These are phyloP conservation scores for Oryzias melastigma DNA, from an alignment of 2,113 vertebrate species.

Conservation along the genomic window DNA sequence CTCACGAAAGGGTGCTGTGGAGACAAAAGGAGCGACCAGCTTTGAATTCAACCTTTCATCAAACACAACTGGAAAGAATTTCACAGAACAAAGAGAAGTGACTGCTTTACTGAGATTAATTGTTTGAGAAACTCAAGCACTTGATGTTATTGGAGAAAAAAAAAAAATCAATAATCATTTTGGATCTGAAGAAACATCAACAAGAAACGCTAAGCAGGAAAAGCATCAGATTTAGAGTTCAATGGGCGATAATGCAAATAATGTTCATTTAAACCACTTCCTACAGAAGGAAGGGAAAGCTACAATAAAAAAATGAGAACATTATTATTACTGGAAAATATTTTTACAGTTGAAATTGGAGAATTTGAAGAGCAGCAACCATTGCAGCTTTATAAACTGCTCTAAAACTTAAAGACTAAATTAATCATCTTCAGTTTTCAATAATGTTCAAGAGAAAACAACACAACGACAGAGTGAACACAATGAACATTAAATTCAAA, in stretches of 20 bases:
- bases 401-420: no score
- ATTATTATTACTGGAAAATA: no score
- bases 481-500: conserved; percentile 3
- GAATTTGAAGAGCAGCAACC: no score
- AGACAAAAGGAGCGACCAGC: neutral
- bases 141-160: neutral
- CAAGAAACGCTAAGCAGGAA: neutral
- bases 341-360: no score
- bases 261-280: no score
- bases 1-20: conserved; percentile 88
- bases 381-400: no score
- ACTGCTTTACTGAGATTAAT: neutral
- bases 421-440: no score
- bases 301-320: no score
- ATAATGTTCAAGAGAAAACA: neutral
- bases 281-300: no score
- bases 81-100: neutral
- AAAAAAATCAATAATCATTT: neutral
- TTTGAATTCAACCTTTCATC: neutral
- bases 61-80: neutral
- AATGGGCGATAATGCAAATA: no score
- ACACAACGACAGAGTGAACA: neutral
- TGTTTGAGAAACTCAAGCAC: neutral
- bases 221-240: neutral
- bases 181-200: neutral